Evolutionary conservation across 2,888 invertebrate species (phyloP).

Genomic region (Sarcophaga caerulescens): DNA sequence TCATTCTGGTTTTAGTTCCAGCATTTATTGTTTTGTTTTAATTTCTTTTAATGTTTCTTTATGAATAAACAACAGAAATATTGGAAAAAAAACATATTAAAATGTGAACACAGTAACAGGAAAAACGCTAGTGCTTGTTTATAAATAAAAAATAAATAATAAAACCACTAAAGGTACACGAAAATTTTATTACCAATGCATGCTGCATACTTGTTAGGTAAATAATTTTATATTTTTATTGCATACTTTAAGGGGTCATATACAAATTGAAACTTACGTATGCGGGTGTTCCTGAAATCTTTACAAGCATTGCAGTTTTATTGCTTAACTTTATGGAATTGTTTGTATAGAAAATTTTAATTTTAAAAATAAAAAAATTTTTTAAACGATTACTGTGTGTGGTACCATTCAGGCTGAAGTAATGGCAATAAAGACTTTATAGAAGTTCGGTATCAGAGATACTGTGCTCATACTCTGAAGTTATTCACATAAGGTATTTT

Average conservation of each 20-base stretch:
- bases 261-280: background rate
- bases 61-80: constrained; percentile 23
- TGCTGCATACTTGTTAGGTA: background rate
- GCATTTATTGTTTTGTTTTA: constrained; percentile 25
- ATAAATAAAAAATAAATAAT: background rate
- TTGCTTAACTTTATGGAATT: no score
- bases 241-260: background rate
- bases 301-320: no score
- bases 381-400: no score
- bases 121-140: background rate
- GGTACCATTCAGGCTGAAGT: no score
- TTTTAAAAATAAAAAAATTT: no score
- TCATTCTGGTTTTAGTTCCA: background rate
- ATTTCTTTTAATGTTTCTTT: constrained; percentile 3
- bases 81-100: background rate
- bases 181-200: background rate
- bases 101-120: background rate
- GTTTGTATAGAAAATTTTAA: no score
- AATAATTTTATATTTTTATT: background rate
- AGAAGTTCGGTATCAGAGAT: no score
- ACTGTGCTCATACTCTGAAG: no score
- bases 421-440: no score
- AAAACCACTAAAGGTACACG: background rate
- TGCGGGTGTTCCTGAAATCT: background rate
- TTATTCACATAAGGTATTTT: no score